These are phyloP conservation scores for Scolopax rusticola DNA, from an alignment of 2,797 vertebrate genomes.

Conservation along the genomic window DNA sequence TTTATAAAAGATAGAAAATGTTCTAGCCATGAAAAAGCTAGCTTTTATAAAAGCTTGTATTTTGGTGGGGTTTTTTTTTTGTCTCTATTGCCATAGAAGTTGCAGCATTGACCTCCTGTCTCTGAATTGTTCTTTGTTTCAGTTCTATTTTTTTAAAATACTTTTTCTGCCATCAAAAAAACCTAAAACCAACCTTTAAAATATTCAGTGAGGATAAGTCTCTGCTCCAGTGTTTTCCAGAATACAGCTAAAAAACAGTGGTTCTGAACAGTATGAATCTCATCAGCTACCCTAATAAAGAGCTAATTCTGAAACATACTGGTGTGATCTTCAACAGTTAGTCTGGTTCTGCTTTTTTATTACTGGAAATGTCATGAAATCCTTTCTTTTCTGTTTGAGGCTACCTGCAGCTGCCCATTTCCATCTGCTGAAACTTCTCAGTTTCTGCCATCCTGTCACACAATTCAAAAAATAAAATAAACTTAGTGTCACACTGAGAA, in stretches of 20 bases:
- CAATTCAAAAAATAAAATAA: background rate
- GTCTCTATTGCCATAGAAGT: background rate
- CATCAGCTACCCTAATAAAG: background rate
- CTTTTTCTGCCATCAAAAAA: background rate
- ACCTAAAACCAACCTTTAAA: background rate
- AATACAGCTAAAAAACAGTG: background rate
- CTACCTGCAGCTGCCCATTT: background rate
- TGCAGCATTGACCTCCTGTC: constrained; percentile 7
- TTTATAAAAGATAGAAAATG: background rate
- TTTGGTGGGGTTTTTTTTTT: background rate
- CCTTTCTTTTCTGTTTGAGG: background rate
- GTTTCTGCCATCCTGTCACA: background rate
- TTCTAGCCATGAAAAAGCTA: background rate
- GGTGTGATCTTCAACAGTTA: background rate
- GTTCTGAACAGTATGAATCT: background rate
- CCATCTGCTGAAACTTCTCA: background rate
- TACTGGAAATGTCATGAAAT: background rate
- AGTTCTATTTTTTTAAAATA: background rate
- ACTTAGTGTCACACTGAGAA: background rate
- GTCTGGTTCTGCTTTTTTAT: background rate
- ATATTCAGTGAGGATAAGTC: background rate
- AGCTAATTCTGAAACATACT: background rate
- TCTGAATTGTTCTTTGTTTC: constrained; percentile 18
- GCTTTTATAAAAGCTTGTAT: background rate
- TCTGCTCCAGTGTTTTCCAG: background rate